Percentiles rank a stretch among this genome's conserved stretches.
Conservation (phyloP, 2,888 invertebrate species). For the Heliconius charithonia region DNA sequence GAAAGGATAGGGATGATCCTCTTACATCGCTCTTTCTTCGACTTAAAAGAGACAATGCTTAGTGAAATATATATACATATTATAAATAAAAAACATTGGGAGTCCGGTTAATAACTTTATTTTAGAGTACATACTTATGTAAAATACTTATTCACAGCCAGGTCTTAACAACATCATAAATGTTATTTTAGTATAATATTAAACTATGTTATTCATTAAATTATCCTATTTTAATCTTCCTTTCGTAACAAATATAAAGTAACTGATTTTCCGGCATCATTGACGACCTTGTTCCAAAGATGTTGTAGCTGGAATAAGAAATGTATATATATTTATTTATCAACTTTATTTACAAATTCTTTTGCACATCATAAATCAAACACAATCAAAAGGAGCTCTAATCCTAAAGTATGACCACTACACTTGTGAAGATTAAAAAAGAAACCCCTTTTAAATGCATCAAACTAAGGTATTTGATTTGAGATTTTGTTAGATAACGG, state of each 20-base stretch:
- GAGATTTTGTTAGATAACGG: too few relatives aligned
- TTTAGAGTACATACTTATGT: not conserved
- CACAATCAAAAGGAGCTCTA: too few relatives aligned
- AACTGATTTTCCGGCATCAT: not conserved
- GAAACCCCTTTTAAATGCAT: too few relatives aligned
- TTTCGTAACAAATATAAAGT: not conserved
- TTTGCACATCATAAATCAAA: too few relatives aligned
- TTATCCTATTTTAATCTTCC: constrained; percentile 8
- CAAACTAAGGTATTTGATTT: too few relatives aligned
- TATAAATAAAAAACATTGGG: not conserved
- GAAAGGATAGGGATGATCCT: too few relatives aligned
- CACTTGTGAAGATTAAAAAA: too few relatives aligned
- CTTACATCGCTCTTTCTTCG: not conserved
- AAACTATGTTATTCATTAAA: too few relatives aligned
- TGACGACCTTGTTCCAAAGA: not conserved
- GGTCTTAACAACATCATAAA: not conserved
- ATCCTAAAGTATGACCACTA: too few relatives aligned
- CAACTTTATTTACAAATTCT: too few relatives aligned
- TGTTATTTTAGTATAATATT: not conserved
- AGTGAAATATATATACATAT: too few relatives aligned
- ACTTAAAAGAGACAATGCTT: not conserved
- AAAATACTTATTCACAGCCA: constrained; percentile 11
- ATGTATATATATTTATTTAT: too few relatives aligned
- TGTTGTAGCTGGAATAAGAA: not conserved
- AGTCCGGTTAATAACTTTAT: not conserved